Evolutionary conservation across 2,888 invertebrate species (phyloP).

Genomic region (Platycnemis pennipes): DNA sequence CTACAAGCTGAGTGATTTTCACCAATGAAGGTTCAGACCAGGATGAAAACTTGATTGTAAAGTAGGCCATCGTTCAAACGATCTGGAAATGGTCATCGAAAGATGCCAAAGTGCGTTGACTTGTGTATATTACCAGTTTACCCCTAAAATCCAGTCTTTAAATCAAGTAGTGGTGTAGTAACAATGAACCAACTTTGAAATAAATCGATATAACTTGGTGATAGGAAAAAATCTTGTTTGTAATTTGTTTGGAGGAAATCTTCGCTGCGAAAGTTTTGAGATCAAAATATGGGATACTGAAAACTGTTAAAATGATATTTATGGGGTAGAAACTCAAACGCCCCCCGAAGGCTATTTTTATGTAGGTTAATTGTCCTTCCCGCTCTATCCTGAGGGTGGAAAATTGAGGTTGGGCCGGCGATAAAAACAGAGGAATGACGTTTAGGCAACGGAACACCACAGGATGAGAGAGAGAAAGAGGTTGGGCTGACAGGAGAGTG

Average conservation of each 20-base stretch:
- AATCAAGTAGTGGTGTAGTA: neutral
- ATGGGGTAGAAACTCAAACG: neutral
- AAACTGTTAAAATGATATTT: neutral
- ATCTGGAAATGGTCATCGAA: neutral
- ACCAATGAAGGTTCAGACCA: neutral
- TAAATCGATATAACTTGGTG: neutral
- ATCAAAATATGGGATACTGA: neutral
- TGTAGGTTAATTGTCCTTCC: constrained; percentile 5
- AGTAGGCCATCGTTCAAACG: neutral
- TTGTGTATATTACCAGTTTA: neutral
- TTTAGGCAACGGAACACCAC: neutral
- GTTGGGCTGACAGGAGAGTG: neutral
- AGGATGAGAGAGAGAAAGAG: neutral
- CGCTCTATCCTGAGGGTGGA: neutral
- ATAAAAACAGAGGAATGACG: neutral
- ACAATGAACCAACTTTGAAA: neutral
- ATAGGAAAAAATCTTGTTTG: neutral
- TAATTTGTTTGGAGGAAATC: neutral
- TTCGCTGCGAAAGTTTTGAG: neutral
- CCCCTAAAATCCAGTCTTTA: neutral
- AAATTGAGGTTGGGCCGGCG: neutral
- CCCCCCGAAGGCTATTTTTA: neutral
- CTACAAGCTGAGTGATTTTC: neutral
- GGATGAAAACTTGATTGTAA: neutral
- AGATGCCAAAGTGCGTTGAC: neutral